Evolutionary conservation across 2,888 invertebrate genomes (phyloP).

Genomic region (Neoascia interrupta): DNA sequence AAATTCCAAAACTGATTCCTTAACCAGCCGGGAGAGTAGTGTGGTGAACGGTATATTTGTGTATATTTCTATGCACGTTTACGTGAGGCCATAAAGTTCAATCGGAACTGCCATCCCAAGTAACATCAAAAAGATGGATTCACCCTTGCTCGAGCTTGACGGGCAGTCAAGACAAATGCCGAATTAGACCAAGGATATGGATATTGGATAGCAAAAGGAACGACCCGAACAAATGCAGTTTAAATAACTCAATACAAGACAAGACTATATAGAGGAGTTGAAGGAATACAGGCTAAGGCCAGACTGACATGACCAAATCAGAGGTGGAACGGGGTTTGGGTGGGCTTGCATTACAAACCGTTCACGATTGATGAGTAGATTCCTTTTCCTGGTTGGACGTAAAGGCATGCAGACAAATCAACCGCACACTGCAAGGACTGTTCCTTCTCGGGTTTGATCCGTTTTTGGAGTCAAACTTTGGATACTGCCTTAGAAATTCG

Average conservation of each 20-base stretch:
- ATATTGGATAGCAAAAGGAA: conserved; percentile 12
- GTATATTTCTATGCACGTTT: conserved; percentile 19
- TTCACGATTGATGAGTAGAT: conserved; percentile 66
- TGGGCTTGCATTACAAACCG: conserved; percentile 56
- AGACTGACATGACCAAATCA: conserved; percentile 40
- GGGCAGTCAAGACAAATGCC: conserved; percentile 62
- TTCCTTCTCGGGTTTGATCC: conserved; percentile 10
- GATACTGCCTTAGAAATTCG: not conserved
- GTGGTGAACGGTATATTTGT: too few species aligned
- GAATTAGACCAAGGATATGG: conserved; percentile 25
- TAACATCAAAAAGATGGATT: conserved; percentile 66
- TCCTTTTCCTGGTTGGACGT: conserved; percentile 50
- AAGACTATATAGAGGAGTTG: conserved; percentile 22
- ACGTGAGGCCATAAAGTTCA: conserved; percentile 42
- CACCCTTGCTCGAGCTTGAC: conserved; percentile 33
- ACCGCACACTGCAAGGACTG: conserved; percentile 16
- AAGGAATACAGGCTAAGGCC: conserved; percentile 1
- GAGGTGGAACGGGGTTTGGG: not conserved
- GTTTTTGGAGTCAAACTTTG: conserved; percentile 43
- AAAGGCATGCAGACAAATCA: conserved; percentile 58
- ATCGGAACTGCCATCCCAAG: conserved; percentile 53
- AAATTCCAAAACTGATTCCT: conserved; percentile 57
- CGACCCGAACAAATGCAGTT: conserved; percentile 39
- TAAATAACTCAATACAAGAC: conserved; percentile 43
- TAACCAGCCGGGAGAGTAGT: conserved; percentile 8